Evolutionary conservation across 2,888 invertebrate species (phyloP).

Genomic region (Agonopterix subpropinquella): DNA sequence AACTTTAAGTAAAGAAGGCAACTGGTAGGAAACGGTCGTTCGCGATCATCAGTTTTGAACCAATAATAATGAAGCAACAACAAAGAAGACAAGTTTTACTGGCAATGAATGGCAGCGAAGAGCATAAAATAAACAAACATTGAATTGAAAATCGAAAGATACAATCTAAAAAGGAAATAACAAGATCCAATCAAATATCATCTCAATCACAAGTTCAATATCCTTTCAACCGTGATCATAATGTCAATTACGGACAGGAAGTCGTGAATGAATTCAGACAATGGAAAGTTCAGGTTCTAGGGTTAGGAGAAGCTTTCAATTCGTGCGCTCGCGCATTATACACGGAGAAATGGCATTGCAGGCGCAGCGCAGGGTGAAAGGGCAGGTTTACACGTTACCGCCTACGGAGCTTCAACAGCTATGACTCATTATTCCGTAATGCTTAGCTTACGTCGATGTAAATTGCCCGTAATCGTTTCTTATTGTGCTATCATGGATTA

Average conservation of each 20-base stretch:
- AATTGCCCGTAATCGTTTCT: not conserved
- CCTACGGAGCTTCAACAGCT: not conserved
- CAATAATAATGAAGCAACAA: no score
- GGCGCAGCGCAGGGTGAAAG: slow-evolving; percentile 21
- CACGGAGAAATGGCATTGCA: slow-evolving; percentile 18
- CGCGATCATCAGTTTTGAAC: no score
- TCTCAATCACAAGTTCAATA: no score
- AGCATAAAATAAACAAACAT: no score
- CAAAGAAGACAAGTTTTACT: no score
- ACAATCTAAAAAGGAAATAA: not conserved
- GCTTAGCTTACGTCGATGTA: not conserved
- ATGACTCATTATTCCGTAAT: not conserved
- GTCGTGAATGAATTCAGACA: slow-evolving; percentile 30
- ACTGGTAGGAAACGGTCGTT: no score
- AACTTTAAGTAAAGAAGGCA: no score
- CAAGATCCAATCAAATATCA: no score
- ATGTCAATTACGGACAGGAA: slow-evolving; percentile 13
- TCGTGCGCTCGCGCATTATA: slow-evolving; percentile 29
- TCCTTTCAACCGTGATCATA: not conserved
- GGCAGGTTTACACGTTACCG: slow-evolving; percentile 11
- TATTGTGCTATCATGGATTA: no score
- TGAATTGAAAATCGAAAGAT: not conserved
- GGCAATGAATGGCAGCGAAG: no score
- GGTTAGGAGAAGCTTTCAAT: slow-evolving; percentile 26
- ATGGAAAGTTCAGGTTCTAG: slow-evolving; percentile 28